Base-by-base conservation (phyloP, 2,888 invertebrate genomes). In the Caenorhabditis doughertyi region DNA sequence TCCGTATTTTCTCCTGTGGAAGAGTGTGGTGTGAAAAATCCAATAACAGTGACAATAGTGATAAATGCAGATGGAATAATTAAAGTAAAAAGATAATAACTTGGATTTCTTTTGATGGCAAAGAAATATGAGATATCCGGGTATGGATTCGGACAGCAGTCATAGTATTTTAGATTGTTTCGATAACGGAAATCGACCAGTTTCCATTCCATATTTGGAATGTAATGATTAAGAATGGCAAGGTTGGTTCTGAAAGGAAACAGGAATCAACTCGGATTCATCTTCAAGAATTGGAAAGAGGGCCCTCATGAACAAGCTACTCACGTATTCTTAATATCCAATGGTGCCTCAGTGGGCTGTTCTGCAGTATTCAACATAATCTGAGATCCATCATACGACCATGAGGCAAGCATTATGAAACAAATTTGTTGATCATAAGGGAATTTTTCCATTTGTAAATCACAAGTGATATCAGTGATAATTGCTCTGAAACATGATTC, bases 1-100 rank as follows among this genome's bases (percentile, higher is more conserved):
- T 91, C 91, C 8, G 89, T 89, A 70, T 92, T 91, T 71, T 91
- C 91, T 23, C 91, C 91, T 2, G 90, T 90, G 7, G 89, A 88
- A 0, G 89, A 89, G 67, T 91, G 90, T 1, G 91, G 91, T 2
- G 91, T 91, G 83, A 91, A 91, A 62, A 90, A 91, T 29, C 91
- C 91, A 76, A 91, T 89, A 16, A 91, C 89, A 0, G 91, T 91
- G 51, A 91, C 91, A 23, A 90, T 90, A 8, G 90, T 91, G 74
- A 91, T 91, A 71, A 91, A 90, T 4, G 90, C 89, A 1, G 89
- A 89, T 0, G 91, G 91, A 53, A 91, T 87, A 67, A 91, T 89
- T 18, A 90, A 84, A 3, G 90, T 91, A 81, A 91, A 91, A 27
- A 91, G 81, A 65, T 91, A 92, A 65, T 91, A 91, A 8, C 89